phyloP scores from a whole-genome alignment of 2,888 invertebrate species.

The Torymus texanus region DNA sequence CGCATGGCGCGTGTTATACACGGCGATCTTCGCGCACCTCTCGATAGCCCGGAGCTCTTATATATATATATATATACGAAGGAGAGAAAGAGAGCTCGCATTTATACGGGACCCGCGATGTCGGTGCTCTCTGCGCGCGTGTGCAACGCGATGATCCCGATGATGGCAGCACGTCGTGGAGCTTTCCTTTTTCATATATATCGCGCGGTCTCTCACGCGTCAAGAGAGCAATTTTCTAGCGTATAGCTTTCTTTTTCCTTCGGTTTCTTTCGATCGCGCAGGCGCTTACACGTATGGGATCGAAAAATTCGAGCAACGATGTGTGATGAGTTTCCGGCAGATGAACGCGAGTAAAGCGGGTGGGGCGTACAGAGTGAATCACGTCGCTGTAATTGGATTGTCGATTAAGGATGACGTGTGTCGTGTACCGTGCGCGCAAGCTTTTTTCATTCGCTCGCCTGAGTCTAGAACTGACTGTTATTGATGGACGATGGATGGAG shows the following conservation, averaged over 20 bases:
- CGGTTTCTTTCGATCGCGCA: not conserved
- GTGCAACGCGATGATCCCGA: no score
- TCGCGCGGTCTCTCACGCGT: no score
- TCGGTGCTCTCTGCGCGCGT: no score
- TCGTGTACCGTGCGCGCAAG: not conserved
- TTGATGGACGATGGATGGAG: conserved; percentile 4
- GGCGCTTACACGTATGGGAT: not conserved
- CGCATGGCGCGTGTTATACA: no score
- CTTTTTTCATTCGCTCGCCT: not conserved
- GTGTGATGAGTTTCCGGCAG: conserved; percentile 35
- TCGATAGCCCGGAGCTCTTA: no score
- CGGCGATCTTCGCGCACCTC: no score
- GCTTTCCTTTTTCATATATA: no score
- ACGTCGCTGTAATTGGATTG: conserved; percentile 22
- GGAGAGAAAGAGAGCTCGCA: no score
- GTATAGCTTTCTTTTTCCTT: not conserved
- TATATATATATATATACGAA: no score
- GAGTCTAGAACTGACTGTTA: conserved; percentile 6
- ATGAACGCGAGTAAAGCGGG: not conserved
- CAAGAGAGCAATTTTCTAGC: no score
- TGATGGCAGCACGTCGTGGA: no score
- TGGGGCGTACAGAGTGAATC: not conserved
- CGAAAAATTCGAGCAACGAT: conserved; percentile 1
- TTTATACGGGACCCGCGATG: no score
- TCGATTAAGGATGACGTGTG: conserved; percentile 25